Evolutionary conservation across 2,797 vertebrate genomes (phyloP).

Genomic region (Mastacembelus armatus): DNA sequence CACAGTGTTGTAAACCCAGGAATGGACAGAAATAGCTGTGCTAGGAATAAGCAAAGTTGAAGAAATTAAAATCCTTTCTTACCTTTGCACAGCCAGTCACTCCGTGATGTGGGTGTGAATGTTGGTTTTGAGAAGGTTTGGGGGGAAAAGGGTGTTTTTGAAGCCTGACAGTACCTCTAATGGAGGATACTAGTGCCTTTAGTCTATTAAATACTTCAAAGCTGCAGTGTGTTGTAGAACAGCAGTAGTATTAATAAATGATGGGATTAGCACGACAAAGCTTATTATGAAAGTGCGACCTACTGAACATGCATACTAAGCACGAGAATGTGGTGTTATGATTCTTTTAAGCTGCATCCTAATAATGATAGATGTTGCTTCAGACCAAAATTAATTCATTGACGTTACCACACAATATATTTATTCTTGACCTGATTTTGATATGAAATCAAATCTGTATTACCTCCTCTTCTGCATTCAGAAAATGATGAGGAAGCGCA

Average conservation of each 20-base stretch:
- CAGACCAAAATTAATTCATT: conserved; percentile 6
- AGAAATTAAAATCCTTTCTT: too few relatives aligned
- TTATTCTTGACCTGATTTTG: conserved; percentile 11
- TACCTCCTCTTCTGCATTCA: conserved; percentile 46
- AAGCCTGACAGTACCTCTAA: background rate
- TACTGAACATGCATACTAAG: conserved; percentile 1
- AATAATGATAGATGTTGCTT: background rate
- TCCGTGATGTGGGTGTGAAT: too few relatives aligned
- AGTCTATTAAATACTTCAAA: conserved; percentile 5
- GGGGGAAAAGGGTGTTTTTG: background rate
- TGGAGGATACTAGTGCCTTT: background rate
- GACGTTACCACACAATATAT: background rate
- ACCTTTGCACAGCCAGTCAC: too few relatives aligned
- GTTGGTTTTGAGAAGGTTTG: too few relatives aligned
- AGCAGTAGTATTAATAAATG: conserved; percentile 8
- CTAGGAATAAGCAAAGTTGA: too few relatives aligned
- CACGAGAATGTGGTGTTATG: background rate
- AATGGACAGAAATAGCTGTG: too few relatives aligned
- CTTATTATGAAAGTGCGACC: background rate
- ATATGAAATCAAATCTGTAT: conserved; percentile 26
- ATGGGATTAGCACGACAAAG: background rate
- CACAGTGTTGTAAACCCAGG: too few relatives aligned
- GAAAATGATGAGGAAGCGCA: conserved; percentile 57
- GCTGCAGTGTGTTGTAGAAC: too few relatives aligned
- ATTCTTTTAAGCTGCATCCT: conserved; percentile 3